Base-by-base conservation (phyloP, 2,888 invertebrate genomes). In the Malthinus flaveolus region DNA sequence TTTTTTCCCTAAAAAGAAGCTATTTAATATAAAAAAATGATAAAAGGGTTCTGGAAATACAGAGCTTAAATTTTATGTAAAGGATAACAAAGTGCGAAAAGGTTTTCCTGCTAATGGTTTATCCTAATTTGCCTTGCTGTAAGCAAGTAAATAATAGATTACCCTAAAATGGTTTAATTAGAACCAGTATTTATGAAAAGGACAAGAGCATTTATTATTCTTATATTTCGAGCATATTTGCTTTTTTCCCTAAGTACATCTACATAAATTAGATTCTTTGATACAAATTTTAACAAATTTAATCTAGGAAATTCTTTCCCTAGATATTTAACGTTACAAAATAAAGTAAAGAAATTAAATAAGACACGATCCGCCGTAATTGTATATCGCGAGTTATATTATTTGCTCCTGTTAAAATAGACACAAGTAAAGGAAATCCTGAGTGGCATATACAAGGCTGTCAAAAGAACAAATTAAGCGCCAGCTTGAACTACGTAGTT, bases 31-130 rank as follows among this genome's bases (percentile, higher is more conserved):
- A 56, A 58, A 53, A 56, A 54, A 45, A 58, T 23, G 2, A 23
- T 44, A 62, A 58, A 62, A 61, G 63, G 58, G 61, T 63, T 61
- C 5, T 57, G 63, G 62, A 60, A 60, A 65, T 63, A 60, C 62
- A 59, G 61, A 61, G 49, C 60, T 65, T 65, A 63, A 63, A 42
- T 65, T 65, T 63, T 61, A 61, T 65, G 62, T 52, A 56, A 62
- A 65, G 54, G 61, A 62, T 65, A 63, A 65, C 59, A 60, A 58
- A 60, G 62, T 62, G 57, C 54, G 57, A 53, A 60, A 65, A 65
- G 62, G 64, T 59, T 63, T 57, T 55, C 59, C 50, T 50, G 45
- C 53, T 59, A 57, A 59, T 49, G 56, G 49, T 54, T 34, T 39
- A 46, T 39, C 49, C 56, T 58, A 45, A 54, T 49, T 55, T 59